Evolutionary conservation across 2,113 vertebrate species (phyloP).

Genomic region (Maccullochella peelii): DNA sequence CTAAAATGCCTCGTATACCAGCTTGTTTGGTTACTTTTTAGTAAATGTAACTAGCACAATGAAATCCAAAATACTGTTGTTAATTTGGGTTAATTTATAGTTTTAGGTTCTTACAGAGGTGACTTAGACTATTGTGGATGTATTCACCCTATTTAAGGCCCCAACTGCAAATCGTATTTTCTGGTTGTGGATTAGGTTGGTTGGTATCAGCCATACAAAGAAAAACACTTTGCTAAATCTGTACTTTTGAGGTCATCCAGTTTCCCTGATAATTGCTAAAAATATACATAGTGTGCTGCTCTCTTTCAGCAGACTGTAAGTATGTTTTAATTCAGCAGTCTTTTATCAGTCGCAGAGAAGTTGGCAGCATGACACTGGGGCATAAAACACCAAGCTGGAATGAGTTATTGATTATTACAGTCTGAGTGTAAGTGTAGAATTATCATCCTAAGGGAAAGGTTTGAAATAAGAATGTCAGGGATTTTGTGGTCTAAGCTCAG

Average conservation of each 20-base stretch:
- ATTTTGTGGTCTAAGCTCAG: conserved; percentile 31
- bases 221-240: not conserved
- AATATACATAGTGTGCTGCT: not conserved
- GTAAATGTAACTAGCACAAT: not conserved
- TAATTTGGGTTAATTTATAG: not conserved
- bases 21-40: too few relatives aligned
- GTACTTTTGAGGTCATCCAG: not conserved
- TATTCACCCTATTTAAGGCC: not conserved
- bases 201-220: not conserved
- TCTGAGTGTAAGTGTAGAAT: conserved; percentile 22
- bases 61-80: not conserved
- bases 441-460: conserved; percentile 29
- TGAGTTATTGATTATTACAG: conserved; percentile 62
- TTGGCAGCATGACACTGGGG: conserved; percentile 32
- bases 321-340: conserved; percentile 25
- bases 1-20: too few relatives aligned
- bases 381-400: conserved; percentile 37
- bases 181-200: not conserved
- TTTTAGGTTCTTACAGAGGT: not conserved
- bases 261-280: not conserved
- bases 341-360: conserved; percentile 39
- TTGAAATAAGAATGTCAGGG: conserved; percentile 6
- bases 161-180: not conserved
- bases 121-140: not conserved
- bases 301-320: not conserved